A percentile compares a stretch with the other conserved stretches of the same genome.
phyloP scores from a whole-genome alignment of 2,797 vertebrate genomes.

The Sebastes melanostomus region DNA sequence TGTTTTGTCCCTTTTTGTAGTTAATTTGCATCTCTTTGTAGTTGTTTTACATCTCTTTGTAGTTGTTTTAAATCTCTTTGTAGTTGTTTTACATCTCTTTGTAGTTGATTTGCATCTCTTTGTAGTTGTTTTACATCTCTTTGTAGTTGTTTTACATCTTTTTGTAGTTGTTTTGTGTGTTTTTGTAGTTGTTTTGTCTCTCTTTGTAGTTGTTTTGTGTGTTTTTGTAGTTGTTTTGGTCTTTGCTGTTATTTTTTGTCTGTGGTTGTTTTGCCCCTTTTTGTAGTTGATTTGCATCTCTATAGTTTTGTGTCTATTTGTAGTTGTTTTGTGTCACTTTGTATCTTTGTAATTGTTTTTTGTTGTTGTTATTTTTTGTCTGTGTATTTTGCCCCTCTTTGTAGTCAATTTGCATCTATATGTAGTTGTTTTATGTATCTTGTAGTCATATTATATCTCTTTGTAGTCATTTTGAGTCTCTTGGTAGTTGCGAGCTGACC shows the following conservation, averaged over 20 bases:
- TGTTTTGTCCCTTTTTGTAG: neutral
- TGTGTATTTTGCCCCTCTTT: too few species aligned
- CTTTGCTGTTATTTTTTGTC: neutral
- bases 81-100: rapidly evolving
- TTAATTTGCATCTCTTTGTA: too few species aligned
- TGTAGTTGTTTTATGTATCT: neutral
- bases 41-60: neutral
- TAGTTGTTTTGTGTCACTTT: neutral
- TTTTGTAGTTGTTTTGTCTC: neutral
- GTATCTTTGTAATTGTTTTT: neutral
- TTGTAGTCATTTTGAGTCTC: neutral
- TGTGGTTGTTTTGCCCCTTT: neutral
- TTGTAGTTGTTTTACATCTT: too few species aligned
- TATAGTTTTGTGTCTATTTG: neutral
- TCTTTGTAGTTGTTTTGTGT: too few species aligned
- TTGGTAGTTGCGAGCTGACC: neutral
- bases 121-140: neutral
- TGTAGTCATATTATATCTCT: neutral
- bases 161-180: too few species aligned
- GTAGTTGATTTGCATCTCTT: too few species aligned
- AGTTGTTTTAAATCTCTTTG: too few species aligned
- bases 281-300: neutral
- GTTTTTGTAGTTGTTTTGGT: too few species aligned
- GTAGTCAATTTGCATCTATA: neutral
- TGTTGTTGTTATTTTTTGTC: too few species aligned